Evolutionary conservation across 1,140 invertebrate genomes (phyloP).

Genomic region (Druon quercuslanigerum): DNA sequence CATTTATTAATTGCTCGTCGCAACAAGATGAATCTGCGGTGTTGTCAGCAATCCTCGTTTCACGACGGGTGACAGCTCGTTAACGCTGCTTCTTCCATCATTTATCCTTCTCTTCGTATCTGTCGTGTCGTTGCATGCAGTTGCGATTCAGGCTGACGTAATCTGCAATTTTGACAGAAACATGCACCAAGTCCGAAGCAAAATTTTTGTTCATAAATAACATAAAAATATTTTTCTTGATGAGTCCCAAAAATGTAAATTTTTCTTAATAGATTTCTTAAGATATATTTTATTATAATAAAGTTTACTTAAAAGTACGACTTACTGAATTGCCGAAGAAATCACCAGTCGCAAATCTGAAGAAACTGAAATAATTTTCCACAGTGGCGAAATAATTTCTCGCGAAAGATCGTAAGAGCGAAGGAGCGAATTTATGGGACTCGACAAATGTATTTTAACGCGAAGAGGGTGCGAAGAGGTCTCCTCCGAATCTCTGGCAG

Average conservation of each 20-base stretch:
- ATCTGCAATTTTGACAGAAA: neutral
- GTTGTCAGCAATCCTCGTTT: constrained; percentile 34
- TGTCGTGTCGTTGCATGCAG: constrained; percentile 30
- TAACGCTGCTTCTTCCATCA: constrained; percentile 41
- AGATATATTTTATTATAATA: no score
- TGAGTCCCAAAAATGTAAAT: no score
- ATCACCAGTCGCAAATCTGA: no score
- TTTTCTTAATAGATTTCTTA: no score
- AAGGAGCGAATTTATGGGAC: constrained; percentile 19
- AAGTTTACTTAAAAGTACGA: no score
- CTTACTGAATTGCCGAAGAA: no score
- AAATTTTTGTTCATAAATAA: neutral
- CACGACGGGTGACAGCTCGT: constrained; percentile 48
- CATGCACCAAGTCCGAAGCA: neutral
- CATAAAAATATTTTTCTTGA: no score
- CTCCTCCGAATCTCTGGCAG: constrained; percentile 60
- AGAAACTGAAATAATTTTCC: constrained; percentile 7
- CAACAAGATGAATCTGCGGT: constrained; percentile 42
- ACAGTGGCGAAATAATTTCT: constrained; percentile 4
- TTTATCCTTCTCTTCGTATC: constrained; percentile 34
- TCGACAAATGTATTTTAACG: constrained; percentile 30
- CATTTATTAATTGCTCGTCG: constrained; percentile 40
- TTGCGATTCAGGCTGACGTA: neutral
- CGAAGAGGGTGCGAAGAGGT: constrained; percentile 58
- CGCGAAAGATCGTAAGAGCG: constrained; percentile 1